These are phyloP conservation scores for Delia radicum DNA, from an alignment of 1,140 invertebrate species.

Conservation along the genomic window DNA sequence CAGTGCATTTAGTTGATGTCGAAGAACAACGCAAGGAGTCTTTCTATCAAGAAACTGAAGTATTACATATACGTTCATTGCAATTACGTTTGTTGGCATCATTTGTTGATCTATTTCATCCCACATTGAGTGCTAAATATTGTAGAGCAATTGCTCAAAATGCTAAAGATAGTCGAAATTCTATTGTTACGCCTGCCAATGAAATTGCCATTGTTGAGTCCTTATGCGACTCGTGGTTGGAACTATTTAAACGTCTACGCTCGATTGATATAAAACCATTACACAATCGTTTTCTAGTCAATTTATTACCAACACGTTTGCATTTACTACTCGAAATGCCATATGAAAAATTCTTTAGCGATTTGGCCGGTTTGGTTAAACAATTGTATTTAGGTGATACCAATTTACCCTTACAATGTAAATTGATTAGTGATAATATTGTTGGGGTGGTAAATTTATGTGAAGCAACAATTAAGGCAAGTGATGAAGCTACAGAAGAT, in stretches of 20 bases:
- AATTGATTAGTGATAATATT: conserved; percentile 42
- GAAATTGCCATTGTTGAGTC: conserved; percentile 41
- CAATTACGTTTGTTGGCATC: conserved; percentile 46
- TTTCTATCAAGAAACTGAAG: conserved; percentile 51
- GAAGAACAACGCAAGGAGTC: conserved; percentile 44
- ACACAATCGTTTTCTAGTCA: conserved; percentile 55
- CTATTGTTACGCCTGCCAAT: not conserved
- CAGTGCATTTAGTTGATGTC: conserved; percentile 47
- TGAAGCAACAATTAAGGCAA: conserved; percentile 38
- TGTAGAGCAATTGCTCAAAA: conserved; percentile 15
- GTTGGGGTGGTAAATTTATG: conserved; percentile 36
- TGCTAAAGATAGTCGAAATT: not conserved
- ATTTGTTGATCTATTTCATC: conserved; percentile 49
- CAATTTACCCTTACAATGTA: conserved; percentile 38
- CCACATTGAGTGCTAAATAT: conserved; percentile 20
- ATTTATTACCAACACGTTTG: conserved; percentile 51
- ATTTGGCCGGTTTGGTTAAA: conserved; percentile 43
- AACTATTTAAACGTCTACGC: conserved; percentile 45
- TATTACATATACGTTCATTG: conserved; percentile 44
- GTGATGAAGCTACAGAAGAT: conserved; percentile 42
- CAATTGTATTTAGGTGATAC: conserved; percentile 37
- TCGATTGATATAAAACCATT: conserved; percentile 43
- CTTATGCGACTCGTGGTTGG: conserved; percentile 45
- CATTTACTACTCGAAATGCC: conserved; percentile 45
- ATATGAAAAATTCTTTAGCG: conserved; percentile 50